Percentiles rank a stretch among this genome's conserved stretches.
These are phyloP conservation scores for Muntiacus reevesi DNA, from an alignment of 2,113 vertebrate species.

Conservation along the genomic window DNA sequence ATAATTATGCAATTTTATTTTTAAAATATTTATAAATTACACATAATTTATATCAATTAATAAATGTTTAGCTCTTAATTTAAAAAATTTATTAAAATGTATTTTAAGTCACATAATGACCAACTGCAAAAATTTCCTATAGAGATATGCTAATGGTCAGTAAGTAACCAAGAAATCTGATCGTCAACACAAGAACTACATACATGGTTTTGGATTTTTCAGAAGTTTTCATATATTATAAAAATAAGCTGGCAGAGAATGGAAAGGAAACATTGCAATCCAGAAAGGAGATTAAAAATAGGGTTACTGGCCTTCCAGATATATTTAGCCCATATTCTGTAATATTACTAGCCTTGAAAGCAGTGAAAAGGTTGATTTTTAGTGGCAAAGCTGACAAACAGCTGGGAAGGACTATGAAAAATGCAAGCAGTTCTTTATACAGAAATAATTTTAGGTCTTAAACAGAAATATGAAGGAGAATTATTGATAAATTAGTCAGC, in stretches of 20 bases:
- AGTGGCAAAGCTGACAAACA: neutral
- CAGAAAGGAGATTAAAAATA: conserved; percentile 44
- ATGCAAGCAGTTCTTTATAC: neutral
- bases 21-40: neutral
- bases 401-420: neutral
- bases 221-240: neutral
- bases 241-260: conserved; percentile 19
- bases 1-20: neutral
- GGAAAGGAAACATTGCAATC: neutral
- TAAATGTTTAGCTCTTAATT: neutral
- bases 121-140: neutral
- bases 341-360: conserved; percentile 21
- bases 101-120: conserved; percentile 34
- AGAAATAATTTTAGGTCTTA: conserved; percentile 25
- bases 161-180: conserved; percentile 50
- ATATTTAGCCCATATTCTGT: conserved; percentile 27
- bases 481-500: neutral
- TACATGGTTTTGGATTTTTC: neutral
- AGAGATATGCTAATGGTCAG: neutral
- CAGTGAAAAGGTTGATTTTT: neutral
- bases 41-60: neutral
- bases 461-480: neutral
- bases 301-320: conserved; percentile 8
- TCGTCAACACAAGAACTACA: neutral
- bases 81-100: neutral